Base-by-base conservation (phyloP, 2,113 vertebrate species). In the Cephalopholis sonnerati region DNA sequence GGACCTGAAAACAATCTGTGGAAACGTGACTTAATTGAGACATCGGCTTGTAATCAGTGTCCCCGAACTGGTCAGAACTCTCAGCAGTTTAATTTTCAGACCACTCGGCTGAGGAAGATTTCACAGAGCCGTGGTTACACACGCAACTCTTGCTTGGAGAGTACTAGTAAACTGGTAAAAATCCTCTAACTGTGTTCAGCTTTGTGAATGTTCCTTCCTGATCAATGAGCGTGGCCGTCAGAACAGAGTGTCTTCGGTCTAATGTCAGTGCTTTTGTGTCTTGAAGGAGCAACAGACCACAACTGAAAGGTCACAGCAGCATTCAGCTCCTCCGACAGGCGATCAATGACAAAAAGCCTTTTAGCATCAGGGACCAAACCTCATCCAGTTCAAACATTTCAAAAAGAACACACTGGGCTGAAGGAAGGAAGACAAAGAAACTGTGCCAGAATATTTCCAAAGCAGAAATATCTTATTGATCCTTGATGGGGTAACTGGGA, bases 191-290 rank as follows among this genome's bases (percentile, higher is more conserved):
- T 51, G 20, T 9, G 6, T 51, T 44, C 41, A 61, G 54, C 44
- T 7, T 9, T 0, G 27, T 59, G 62, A 18, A 11, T 6, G 51
- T 36, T 62, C 17, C 68, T 10, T 27, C 29, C 71, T 11, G 22
- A 69, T 77, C 22, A 1, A 10, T 65, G 74, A 32, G 24, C 6
- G n/a, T 1, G 32, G 67, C 29, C 0, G 41, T 44, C 41, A 44
- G 41, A 44, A 11, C 68, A 3, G 61, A n/a, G 39, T 3, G 73
- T 72, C 62, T 24, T 9, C 13, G 29, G 61, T n/a, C 29, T 85
- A 83, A 87, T 67, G 82, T 73, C 79, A 71, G 66, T 13, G 75
- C 74, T 61, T 75, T 16, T 39, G 24, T 22, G 24, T 54, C 57
- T 36, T 58, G 0, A 62, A 76, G 0, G 44, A 63, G 62, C 78